Conservation (phyloP, 2,113 vertebrate species). For the Meriones unguiculatus region DNA sequence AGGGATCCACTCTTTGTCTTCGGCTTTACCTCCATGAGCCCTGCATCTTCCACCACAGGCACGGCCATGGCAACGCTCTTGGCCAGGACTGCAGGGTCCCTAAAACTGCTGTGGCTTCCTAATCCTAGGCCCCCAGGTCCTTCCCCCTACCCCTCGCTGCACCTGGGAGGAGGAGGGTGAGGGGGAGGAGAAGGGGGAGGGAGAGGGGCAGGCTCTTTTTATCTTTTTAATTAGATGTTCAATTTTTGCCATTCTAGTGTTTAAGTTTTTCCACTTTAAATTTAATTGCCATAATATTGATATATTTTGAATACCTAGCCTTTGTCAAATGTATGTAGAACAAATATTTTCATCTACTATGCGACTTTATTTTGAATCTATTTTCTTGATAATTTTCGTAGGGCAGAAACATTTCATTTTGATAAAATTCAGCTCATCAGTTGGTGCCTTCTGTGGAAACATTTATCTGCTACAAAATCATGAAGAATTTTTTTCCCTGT, state of each 20-base stretch:
- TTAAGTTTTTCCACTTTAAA: background rate
- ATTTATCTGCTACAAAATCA: background rate
- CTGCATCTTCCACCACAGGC: no score
- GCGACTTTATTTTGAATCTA: background rate
- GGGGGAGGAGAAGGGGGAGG: no score
- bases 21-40: no score
- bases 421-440: background rate
- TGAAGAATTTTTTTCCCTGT: background rate
- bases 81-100: no score
- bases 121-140: no score
- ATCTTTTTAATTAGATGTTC: background rate
- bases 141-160: no score
- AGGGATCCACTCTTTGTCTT: no score
- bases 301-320: background rate
- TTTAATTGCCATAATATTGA: background rate
- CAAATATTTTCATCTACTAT: constrained; percentile 39
- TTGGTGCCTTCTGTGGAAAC: background rate
- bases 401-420: constrained; percentile 25
- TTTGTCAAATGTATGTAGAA: background rate
- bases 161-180: no score
- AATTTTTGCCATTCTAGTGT: background rate
- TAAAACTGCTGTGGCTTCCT: no score
- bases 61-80: no score
- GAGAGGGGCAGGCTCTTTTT: background rate
- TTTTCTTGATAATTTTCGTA: constrained; percentile 28